phyloP scores from a whole-genome alignment of 2,797 vertebrate species.

The Manis javanica region DNA sequence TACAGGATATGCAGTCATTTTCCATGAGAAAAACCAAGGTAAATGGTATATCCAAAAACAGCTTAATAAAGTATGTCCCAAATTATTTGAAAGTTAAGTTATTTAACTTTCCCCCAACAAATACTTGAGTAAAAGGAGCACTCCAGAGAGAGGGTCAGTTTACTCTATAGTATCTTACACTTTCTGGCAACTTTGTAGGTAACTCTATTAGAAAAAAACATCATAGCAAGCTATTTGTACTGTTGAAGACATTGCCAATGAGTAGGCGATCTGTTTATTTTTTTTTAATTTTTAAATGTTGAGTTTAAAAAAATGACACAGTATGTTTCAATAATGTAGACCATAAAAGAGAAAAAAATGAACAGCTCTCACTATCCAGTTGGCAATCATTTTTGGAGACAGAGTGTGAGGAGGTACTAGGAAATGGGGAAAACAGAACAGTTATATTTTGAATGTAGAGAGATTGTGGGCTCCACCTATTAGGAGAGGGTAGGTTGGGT shows the following conservation, averaged over 20 bases:
- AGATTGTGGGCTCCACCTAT: background rate
- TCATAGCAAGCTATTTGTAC: background rate
- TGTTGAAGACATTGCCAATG: background rate
- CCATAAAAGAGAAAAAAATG: background rate
- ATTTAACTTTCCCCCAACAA: background rate
- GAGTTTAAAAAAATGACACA: background rate
- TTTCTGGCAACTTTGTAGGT: background rate
- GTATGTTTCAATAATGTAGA: background rate
- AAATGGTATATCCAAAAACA: background rate
- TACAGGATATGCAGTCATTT: background rate
- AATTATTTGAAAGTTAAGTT: constrained; percentile 42
- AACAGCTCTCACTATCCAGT: background rate
- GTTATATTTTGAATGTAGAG: background rate
- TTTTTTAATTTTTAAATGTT: background rate
- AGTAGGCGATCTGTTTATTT: constrained; percentile 3
- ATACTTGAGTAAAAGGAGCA: background rate
- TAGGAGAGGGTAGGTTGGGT: background rate
- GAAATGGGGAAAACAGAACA: background rate
- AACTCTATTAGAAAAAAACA: background rate
- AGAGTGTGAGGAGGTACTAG: background rate
- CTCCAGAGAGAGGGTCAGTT: constrained; percentile 6
- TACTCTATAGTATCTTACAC: background rate
- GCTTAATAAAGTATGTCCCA: constrained; percentile 30
- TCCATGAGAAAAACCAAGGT: constrained; percentile 27
- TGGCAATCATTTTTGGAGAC: background rate